These are phyloP conservation scores for Leptestheria dahalacensis DNA, from an alignment of 1,140 invertebrate species.

Conservation along the genomic window DNA sequence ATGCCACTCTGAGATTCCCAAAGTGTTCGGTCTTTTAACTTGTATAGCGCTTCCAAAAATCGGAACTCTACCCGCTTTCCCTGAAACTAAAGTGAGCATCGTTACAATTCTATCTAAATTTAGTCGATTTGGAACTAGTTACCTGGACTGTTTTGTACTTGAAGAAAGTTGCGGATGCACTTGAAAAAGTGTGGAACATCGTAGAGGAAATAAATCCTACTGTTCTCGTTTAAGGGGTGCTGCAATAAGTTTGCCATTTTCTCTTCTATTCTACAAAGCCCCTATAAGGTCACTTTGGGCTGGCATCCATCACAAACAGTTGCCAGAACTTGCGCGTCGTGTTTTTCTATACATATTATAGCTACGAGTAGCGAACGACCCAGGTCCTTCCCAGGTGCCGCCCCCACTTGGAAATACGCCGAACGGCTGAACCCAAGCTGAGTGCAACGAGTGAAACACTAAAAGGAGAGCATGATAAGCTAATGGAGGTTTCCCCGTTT, in stretches of 20 bases:
- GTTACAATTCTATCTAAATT: not conserved
- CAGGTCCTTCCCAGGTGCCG: not conserved
- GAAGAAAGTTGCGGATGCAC: conserved; percentile 8
- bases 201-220: not conserved
- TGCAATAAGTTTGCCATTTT: not conserved
- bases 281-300: not conserved
- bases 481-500: not conserved
- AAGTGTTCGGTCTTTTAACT: not conserved
- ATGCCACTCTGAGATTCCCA: conserved; percentile 3
- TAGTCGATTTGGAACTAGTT: not conserved
- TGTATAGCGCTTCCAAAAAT: not conserved
- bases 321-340: not conserved
- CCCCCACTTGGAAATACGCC: not conserved
- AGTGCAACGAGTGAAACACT: not conserved
- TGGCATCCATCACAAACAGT: not conserved
- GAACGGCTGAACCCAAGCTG: not conserved
- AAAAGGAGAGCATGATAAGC: not conserved
- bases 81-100: not conserved
- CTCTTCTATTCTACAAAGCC: not conserved
- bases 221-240: not conserved
- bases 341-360: not conserved
- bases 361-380: not conserved
- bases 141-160: not conserved
- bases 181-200: conserved; percentile 8
- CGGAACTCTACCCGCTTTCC: not conserved